Evolutionary conservation across 2,797 vertebrate genomes (phyloP), one percentile per base, ranked within the genome.

Genomic region (Meda fulgida): DNA sequence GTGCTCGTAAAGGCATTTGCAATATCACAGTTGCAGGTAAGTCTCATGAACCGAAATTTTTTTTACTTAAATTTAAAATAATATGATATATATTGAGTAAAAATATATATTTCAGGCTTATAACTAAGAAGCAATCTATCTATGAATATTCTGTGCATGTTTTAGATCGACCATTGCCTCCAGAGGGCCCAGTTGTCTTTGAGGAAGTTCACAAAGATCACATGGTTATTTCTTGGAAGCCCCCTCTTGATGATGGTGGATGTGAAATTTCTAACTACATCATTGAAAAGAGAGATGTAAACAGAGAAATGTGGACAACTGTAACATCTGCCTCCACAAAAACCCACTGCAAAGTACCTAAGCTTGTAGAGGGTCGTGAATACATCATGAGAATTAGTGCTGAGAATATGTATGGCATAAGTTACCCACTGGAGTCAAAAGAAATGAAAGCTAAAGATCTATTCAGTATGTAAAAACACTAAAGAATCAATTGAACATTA

Each of bases 341-440:
- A 92, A 97, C 96, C 86, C 96, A 91, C 10, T 99, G 97, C 96
- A 99, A 99, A 96, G 95, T 98, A 81, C 95, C 98, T 53, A 99
- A 98, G 89, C 93, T 99, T 60, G 95, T 94, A 36, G 98, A 99
- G 92, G 98, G 98, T 89, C 96, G 90, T 89, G 97, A 98, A 85
- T 99, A 99, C 88, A 94, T 98, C 91, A 94, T 99, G 90, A 95
- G 97, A 90, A 98, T 99, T 90, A 95, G 92, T 91, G 98, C 98
- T 89, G 98, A 99, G 94, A 99, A 99, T 93, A 93, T 96, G 89
- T 99, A 99, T 1, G 98, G 98, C 88, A 98, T 99, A 94, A 99
- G 98, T 38, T 97, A 99, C 90, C 97, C 98, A 84, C 96, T 99
- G 89, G 94, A 97, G 43, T 99, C 98, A 40, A 97, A 97, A 88